Evolutionary conservation across 2,113 vertebrate genomes (phyloP), one percentile per base, ranked within the genome.

Genomic region (Serinus canaria): DNA sequence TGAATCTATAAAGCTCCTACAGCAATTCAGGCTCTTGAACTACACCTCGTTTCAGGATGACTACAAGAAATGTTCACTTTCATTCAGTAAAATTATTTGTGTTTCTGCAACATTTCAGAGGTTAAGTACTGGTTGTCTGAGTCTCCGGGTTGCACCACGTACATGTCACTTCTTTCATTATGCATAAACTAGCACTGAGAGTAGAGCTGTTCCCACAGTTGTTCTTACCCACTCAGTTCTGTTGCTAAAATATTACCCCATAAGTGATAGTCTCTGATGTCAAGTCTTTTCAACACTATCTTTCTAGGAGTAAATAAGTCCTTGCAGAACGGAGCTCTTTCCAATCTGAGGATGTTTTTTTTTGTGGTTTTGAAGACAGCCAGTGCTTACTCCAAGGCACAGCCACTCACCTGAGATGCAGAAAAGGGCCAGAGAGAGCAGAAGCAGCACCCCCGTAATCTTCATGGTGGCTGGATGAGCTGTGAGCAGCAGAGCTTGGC

Each of bases 241-340:
- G 96, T 97, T 97, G 94, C 96, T 97, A 97, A 97, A 97, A 97
- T 97, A 97, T 95, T 97, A 97, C 96, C 96, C 96, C 95, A 93
- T 97, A 97, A 97, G 96, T 97, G 96, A 97, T 97, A 97, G 96
- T 97, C 96, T 97, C 92, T 94, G 96, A 97, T 97, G 96, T 97
- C 96, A 97, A 96, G 95, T 97, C 96, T 96, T 96, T 97, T 97
- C 96, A 97, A 97, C 96, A 97, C 96, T 86, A 97, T 97, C 94
- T 96, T 94, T 93, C 91, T 90, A 92, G 92, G 96, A 97, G 96
- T 97, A 97, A 97, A 97, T 97, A 97, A 96, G 96, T 97, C 95
- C 96, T 95, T 94, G 96, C 47, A 94, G 96, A 96, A 95, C 63
- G 83, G 73, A 96, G 64, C 68, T 95, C 89, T 43, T 90, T 94